Evolutionary conservation across 2,113 vertebrate genomes (phyloP), one percentile per base, ranked within the genome.

Genomic region (Chaetops frenatus): DNA sequence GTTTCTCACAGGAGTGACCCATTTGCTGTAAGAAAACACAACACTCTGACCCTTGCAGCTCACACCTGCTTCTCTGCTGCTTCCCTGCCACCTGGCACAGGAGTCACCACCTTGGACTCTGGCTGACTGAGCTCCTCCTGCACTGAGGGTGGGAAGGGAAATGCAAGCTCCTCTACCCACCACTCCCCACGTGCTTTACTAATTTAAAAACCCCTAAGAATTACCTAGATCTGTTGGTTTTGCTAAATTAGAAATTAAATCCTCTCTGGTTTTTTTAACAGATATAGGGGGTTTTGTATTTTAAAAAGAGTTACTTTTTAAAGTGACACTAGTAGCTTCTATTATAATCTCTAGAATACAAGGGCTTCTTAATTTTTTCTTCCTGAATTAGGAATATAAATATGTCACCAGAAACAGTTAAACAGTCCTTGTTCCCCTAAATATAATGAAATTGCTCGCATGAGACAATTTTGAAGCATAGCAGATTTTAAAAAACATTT

Each of bases 391-490:
- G n/a, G 57, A 74, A 65, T 40, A 50, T 58, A 89, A 87, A 89
- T 47, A 62, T 36, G 47, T 50, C 17, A 40, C 15, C 22, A 90
- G 65, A 48, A 95, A 72, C 22, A 64, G 70, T 93, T 85, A 91
- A 93, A 85, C 45, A 93, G 53, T 36, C 53, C 31, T 91, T 10
- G 1, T 85, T 94, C 66, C 64, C 65, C 35, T 69, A 40, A 87
- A 94, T 74, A 94, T 90, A 92, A 82, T 53, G 53, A 57, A 48
- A 85, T 72, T 64, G 54, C 48, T 88, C 78, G 80, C 74, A 87
- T 20, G 53, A 90, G 66, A 87, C 11, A 57, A 61, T 88, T 91
- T 62, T 90, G 92, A 94, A 87, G 25, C 53, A 56, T 3, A 82
- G 53, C 94, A 93, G 79, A 90, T 88, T 91, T 93, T 87, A 5